phyloP scores from a whole-genome alignment of 2,113 vertebrate species.

The Lophura nycthemera region DNA sequence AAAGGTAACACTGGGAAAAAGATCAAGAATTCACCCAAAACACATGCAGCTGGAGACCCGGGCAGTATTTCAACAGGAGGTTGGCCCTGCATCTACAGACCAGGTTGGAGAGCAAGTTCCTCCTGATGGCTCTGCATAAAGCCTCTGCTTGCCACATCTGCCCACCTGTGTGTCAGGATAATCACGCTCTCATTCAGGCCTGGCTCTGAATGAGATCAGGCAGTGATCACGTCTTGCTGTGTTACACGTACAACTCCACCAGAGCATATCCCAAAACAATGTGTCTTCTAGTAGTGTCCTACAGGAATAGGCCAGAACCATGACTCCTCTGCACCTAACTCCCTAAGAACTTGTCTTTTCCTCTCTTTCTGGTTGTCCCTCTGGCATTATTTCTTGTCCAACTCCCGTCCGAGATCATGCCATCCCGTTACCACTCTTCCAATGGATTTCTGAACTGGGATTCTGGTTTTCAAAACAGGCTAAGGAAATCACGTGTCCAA shows the following conservation, averaged over 20 bases:
- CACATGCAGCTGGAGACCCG: background rate
- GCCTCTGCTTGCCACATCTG: background rate
- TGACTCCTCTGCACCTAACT: background rate
- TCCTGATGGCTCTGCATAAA: background rate
- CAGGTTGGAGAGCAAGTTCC: background rate
- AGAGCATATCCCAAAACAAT: accelerated
- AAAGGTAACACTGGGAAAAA: conserved; percentile 53
- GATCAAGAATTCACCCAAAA: conserved; percentile 51
- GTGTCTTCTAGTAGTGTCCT: background rate
- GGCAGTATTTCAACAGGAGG: background rate
- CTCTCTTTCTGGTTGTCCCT: background rate
- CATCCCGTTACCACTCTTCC: accelerated
- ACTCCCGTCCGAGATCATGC: accelerated
- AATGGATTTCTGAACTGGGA: background rate
- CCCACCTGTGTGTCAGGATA: background rate
- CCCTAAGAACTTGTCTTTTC: background rate
- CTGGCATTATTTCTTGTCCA: background rate
- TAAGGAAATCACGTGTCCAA: conserved; percentile 66
- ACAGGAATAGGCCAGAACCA: background rate
- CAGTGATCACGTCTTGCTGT: background rate
- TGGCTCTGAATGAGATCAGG: background rate
- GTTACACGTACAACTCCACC: background rate
- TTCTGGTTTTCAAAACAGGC: conserved; percentile 60
- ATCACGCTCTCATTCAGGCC: background rate
- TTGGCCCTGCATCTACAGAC: background rate